Conservation (phyloP, 2,797 vertebrate genomes). For the Pogoniulus pusillus region DNA sequence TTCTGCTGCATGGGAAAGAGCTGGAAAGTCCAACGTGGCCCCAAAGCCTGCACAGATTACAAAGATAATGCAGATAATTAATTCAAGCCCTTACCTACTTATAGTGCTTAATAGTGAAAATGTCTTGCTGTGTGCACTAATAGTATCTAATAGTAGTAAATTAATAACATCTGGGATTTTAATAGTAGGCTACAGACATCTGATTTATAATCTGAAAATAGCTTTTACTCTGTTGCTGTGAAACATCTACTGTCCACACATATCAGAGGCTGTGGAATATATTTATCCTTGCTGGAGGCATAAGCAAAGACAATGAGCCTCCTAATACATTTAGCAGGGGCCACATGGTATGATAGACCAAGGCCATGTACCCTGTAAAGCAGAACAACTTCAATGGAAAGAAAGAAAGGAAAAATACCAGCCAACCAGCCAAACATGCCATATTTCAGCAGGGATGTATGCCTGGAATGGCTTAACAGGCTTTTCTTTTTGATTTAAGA, state of each 20-base stretch:
- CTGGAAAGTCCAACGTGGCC: neutral
- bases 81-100: neutral
- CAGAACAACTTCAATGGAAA: neutral
- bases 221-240: neutral
- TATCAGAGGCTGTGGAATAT: neutral
- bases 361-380: neutral
- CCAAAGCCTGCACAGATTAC: neutral
- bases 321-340: neutral
- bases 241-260: neutral
- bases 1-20: neutral
- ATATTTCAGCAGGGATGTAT: neutral
- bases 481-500: neutral
- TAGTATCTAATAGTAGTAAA: neutral
- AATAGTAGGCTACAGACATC: neutral
- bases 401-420: neutral
- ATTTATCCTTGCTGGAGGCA: slow-evolving; percentile 12
- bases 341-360: neutral
- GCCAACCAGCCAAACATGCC: neutral
- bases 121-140: neutral
- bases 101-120: neutral
- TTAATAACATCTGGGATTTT: neutral
- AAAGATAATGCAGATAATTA: neutral
- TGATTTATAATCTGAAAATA: slow-evolving; percentile 14
- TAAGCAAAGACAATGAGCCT: neutral
- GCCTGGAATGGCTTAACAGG: neutral